phyloP scores from a whole-genome alignment of 2,113 vertebrate species.

The Protobothrops mucrosquamatus region DNA sequence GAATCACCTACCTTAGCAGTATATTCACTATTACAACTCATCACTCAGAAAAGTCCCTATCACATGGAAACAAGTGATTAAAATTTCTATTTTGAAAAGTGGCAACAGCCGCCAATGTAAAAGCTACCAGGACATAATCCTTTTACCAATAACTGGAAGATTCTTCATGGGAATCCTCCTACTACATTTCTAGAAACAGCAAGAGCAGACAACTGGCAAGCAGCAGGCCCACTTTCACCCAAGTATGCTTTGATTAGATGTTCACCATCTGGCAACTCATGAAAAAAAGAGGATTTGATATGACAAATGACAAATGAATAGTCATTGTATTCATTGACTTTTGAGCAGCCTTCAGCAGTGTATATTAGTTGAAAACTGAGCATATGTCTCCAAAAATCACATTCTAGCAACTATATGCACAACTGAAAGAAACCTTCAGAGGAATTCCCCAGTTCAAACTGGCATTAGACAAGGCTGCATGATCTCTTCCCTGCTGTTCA shows the following conservation, averaged over 20 bases:
- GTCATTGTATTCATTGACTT: not conserved
- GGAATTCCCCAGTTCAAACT: not conserved
- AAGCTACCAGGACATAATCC: not conserved
- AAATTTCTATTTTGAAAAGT: not conserved
- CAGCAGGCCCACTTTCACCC: not conserved
- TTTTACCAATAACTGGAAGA: not conserved
- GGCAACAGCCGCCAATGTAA: not conserved
- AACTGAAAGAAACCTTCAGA: not conserved
- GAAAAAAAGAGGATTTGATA: not conserved
- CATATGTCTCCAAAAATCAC: not conserved
- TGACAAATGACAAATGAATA: not conserved
- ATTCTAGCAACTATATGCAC: not conserved
- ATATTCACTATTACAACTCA: not conserved
- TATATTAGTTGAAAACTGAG: not conserved
- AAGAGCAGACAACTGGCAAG: not conserved
- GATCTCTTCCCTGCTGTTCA: not conserved
- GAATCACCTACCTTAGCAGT: not conserved
- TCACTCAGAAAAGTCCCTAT: not conserved
- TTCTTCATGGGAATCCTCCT: not conserved
- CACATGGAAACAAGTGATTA: not conserved
- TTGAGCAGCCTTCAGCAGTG: not conserved
- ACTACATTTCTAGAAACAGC: not conserved
- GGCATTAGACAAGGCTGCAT: not conserved
- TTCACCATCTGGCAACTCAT: not conserved
- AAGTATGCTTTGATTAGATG: not conserved